Evolutionary conservation across 2,797 vertebrate genomes (phyloP).

Genomic region (Alca torda): DNA sequence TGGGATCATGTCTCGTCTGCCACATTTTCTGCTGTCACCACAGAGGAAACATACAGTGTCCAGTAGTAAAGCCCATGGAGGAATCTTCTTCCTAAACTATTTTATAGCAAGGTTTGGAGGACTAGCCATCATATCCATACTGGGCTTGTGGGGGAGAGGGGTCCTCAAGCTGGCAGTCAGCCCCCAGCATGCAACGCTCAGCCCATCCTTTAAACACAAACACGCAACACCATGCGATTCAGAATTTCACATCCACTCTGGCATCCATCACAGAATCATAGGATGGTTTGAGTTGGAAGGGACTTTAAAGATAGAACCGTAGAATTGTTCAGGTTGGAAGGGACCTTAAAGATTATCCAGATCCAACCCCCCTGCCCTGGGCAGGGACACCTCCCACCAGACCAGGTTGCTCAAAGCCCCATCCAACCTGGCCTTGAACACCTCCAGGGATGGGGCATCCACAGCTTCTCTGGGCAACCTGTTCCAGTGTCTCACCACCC

Average conservation of each 20-base stretch:
- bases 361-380: background rate
- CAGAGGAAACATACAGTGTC: background rate
- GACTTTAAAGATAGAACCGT: background rate
- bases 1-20: background rate
- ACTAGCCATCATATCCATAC: background rate
- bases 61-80: background rate
- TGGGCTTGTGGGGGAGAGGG: background rate
- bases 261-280: background rate
- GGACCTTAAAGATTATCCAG: background rate
- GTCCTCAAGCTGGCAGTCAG: background rate
- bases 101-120: background rate
- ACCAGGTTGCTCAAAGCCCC: background rate
- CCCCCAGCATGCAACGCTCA: background rate
- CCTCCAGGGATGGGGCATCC: background rate
- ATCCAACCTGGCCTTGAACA: background rate
- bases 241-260: background rate
- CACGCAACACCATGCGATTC: rapidly evolving
- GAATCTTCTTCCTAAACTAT: background rate
- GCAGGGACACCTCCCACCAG: background rate
- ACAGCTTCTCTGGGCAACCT: background rate
- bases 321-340: background rate
- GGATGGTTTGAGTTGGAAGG: background rate
- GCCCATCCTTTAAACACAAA: background rate
- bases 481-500: background rate
- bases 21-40: background rate